phyloP scores from a whole-genome alignment of 2,113 vertebrate species.

The Alligator mississippiensis region DNA sequence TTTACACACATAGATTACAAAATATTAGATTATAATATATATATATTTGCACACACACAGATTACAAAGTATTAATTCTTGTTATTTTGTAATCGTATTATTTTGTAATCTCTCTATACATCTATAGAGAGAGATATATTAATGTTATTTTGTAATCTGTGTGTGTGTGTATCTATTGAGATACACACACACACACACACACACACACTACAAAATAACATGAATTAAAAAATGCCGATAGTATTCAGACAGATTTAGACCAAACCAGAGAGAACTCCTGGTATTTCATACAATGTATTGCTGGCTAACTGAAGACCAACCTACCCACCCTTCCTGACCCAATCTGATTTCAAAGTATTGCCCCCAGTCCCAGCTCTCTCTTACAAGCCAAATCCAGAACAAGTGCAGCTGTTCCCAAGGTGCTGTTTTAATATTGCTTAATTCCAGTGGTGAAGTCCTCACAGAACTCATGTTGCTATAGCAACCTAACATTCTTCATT shows the following conservation, averaged over 20 bases:
- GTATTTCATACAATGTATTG: not conserved
- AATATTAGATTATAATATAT: no score
- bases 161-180: no score
- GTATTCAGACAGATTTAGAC: not conserved
- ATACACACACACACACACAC: no score
- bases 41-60: no score
- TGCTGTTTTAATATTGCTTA: not conserved
- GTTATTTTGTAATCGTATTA: no score
- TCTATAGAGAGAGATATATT: no score
- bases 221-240: not conserved
- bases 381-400: not conserved
- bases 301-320: not conserved
- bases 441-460: not conserved
- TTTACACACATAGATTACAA: no score
- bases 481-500: not conserved
- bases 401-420: not conserved
- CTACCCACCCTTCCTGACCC: not conserved
- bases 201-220: accelerated
- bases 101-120: no score
- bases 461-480: not conserved
- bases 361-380: not conserved
- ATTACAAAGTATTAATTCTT: no score
- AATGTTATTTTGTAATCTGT: no score
- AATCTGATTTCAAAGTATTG: not conserved
- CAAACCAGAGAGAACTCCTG: not conserved